A percentile compares a stretch with the other conserved stretches of the same genome.
phyloP scores from a whole-genome alignment of 2,888 invertebrate species.

The Machimus atricapillus region DNA sequence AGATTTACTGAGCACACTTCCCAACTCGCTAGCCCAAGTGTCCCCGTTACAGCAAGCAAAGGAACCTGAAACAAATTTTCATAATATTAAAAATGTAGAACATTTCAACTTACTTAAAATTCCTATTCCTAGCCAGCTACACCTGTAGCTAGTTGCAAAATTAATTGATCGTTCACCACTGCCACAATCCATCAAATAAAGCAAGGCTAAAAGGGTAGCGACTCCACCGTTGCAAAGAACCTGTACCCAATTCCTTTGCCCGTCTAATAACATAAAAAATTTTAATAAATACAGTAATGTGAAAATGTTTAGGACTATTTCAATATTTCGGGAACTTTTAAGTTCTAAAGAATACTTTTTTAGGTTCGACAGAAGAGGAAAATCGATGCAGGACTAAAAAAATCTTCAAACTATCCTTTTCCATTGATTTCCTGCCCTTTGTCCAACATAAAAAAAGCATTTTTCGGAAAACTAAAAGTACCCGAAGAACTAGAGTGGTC shows the following conservation, averaged over 20 bases:
- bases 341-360: too few species aligned
- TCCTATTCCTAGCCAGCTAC: constrained; percentile 83
- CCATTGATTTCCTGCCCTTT: too few species aligned
- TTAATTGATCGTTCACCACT: constrained; percentile 80
- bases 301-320: too few species aligned
- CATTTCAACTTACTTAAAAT: constrained; percentile 69
- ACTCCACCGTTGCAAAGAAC: constrained; percentile 89
- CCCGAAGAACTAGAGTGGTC: too few species aligned
- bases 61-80: constrained; percentile 64
- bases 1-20: constrained; percentile 72
- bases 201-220: constrained; percentile 77
- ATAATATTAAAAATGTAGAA: background rate
- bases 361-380: too few species aligned
- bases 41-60: constrained; percentile 86
- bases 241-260: constrained; percentile 88
- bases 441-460: too few species aligned
- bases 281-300: background rate
- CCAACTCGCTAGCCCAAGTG: constrained; percentile 91
- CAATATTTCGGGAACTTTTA: too few species aligned
- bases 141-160: constrained; percentile 76
- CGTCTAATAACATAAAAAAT: constrained; percentile 63
- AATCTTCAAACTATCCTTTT: too few species aligned
- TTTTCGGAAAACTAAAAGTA: too few species aligned
- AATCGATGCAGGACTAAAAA: too few species aligned
- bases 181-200: constrained; percentile 82